A percentile compares a stretch with the other conserved stretches of the same genome.
Evolutionary conservation across 2,888 invertebrate genomes (phyloP).

Genomic region (Noctua pronuba): DNA sequence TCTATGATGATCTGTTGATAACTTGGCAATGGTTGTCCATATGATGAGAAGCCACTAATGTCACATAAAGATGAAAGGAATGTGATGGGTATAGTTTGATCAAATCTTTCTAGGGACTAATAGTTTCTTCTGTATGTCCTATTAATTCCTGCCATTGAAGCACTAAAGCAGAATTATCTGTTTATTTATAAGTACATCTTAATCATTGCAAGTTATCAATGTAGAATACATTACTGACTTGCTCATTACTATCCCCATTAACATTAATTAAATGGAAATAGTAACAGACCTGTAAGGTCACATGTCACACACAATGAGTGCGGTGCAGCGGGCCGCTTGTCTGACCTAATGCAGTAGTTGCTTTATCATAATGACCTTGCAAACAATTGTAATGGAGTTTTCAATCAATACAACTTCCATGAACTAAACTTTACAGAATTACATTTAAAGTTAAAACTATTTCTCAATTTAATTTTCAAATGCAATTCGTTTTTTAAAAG

Average conservation of each 20-base stretch:
- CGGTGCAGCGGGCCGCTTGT: neutral
- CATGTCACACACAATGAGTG: neutral
- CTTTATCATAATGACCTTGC: slow-evolving; percentile 27
- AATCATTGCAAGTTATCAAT: neutral
- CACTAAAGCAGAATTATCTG: neutral
- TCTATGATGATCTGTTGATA: neutral
- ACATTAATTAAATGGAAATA: slow-evolving; percentile 32
- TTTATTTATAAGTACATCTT: neutral
- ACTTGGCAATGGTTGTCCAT: neutral
- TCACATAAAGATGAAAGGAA: neutral
- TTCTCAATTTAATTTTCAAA: too few relatives aligned
- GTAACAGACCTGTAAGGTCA: slow-evolving; percentile 36
- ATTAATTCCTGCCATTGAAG: neutral
- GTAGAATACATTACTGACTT: neutral
- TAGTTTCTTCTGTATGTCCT: neutral
- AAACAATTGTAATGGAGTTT: slow-evolving; percentile 6
- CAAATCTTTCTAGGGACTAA: neutral
- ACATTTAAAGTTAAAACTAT: neutral
- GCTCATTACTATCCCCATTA: slow-evolving; percentile 32
- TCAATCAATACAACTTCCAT: neutral
- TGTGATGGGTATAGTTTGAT: neutral
- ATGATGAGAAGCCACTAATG: neutral
- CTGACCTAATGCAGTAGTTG: neutral
- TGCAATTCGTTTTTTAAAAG: too few relatives aligned
- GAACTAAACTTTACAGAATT: neutral